phyloP scores from a whole-genome alignment of 1,140 invertebrate genomes.

The Magallana ariakensis region DNA sequence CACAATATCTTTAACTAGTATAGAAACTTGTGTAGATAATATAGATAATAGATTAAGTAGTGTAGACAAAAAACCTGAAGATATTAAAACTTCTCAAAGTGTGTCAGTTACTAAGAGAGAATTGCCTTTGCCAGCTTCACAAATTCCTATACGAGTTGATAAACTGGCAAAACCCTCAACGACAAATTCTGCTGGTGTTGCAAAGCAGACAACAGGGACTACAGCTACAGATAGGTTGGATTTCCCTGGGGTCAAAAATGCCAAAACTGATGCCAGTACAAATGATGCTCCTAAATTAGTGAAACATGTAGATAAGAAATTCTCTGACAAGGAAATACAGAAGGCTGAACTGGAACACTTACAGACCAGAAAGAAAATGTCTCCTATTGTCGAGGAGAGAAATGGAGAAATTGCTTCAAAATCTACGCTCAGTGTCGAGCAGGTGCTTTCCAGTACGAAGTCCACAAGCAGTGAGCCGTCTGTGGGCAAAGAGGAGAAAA shows the following conservation, averaged over 20 bases:
- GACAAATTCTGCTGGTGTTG: not conserved
- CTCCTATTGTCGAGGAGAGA: conserved; percentile 46
- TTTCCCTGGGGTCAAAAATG: not conserved
- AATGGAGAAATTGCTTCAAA: conserved; percentile 48
- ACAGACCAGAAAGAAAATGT: conserved; percentile 46
- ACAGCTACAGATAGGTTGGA: not conserved
- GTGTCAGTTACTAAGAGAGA: not conserved
- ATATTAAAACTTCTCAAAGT: conserved; percentile 26
- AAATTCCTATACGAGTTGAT: not conserved
- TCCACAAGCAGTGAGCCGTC: conserved; percentile 5
- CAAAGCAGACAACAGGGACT: not conserved
- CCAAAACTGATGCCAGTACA: not conserved
- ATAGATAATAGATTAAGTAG: conserved; percentile 43
- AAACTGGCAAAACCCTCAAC: not conserved
- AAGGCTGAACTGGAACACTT: conserved; percentile 26
- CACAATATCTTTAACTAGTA: conserved; percentile 44
- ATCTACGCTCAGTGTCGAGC: conserved; percentile 42
- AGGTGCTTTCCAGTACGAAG: conserved; percentile 19
- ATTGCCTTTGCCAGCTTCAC: conserved; percentile 10
- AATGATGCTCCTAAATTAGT: not conserved
- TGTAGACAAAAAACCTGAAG: conserved; percentile 39
- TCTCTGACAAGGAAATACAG: conserved; percentile 19
- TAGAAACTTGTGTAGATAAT: conserved; percentile 40
- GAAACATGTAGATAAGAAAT: conserved; percentile 1
- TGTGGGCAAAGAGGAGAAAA: conserved; percentile 17